Evolutionary conservation across 1,140 invertebrate species (phyloP), one percentile per base, ranked within the genome.

Genomic region (Oreohelix idahoensis): DNA sequence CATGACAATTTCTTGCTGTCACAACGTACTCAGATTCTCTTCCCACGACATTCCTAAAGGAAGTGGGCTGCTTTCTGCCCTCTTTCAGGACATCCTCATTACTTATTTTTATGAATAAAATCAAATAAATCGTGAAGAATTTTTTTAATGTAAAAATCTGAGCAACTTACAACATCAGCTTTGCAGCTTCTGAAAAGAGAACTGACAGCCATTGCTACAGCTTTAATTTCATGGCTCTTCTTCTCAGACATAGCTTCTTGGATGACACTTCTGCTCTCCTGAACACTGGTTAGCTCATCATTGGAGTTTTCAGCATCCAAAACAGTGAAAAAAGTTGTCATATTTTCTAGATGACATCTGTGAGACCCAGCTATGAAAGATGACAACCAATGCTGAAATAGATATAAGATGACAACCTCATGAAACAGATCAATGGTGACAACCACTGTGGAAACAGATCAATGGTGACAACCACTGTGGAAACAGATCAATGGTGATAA

Each of bases 151-250:
- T n/a, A n/a, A n/a, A n/a, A n/a, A n/a, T n/a, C n/a, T n/a, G n/a
- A n/a, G n/a, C n/a, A 15, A 81, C 79, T 71, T 23, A 81, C 79
- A 35, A 71, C 17, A 49, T 81, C 38, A 81, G 79, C 79, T 39
- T 23, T 26, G 69, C 63, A 45, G 20, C 10, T 11, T n/a, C 32
- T 70, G 32, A 29, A 42, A 11, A 81, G 13, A 49, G 38, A 53
- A 2, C 29, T 11, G 32, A 81, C 79, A 45, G 45, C 45, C 10
- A 71, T 17, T 17, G 79, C 42, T 35, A 81, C 71, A 39, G 58
- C 35, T 11, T 45, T 32, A 45, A 81, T 53, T 36, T 81, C 79
- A 45, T 81, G 79, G 10, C 11, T n/a, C 32, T 81, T 81, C 45
- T 81, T 81, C 38, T 58, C 29, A 26, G 63, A 71, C 79, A 81